Base-by-base conservation (phyloP, 2,888 invertebrate genomes). In the Temnothorax rugatulus region DNA sequence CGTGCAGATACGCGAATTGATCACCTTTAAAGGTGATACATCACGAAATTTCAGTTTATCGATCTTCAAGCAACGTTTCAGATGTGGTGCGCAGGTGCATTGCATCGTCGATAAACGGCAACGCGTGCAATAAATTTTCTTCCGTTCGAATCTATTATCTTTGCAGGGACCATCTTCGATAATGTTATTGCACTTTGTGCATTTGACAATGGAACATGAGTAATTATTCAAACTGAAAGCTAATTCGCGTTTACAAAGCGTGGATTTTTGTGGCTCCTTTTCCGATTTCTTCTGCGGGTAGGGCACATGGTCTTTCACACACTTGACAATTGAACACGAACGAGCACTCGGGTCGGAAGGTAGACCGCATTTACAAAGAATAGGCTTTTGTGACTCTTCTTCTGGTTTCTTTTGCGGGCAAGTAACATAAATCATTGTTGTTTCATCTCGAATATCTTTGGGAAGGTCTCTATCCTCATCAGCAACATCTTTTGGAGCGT, bases 11-110 rank as follows among this genome's bases (percentile, higher is more conserved):
- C 61, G 15, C 9, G 57, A 13, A n/a, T 18, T 63, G 11, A 29
- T 84, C 38, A 29, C 83, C 38, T 64, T 87, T 52, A 34, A 66
- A 34, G 75, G 13, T n/a, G 68, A 69, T 2, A 18, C 9, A 1
- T 18, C 15, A 25, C 18, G 50, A 21, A 75, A 82, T n/a, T 29
- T 61, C 18, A 44, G 47, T 18, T 63, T 77, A 1, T 85, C 68
- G 15, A 34, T 74, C 21, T 87, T 88, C 7, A 85, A 44, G n/a
- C 87, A 87, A 34, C 75, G 85, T 25, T 82, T 89, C 11, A 77
- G 68, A 8, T 89, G 52, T 7, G 68, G 44, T 7, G 59, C 52
- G 41, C 69, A 64, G 15, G 9, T 59, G 15, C 64, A 77, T 44
- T 63, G 63, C 3, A 25, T 15, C 1, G 38, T 59, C 3, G 66